Evolutionary conservation across 2,797 vertebrate genomes (phyloP), one percentile per base, ranked within the genome.

Genomic region (Sebastes trivittatus): DNA sequence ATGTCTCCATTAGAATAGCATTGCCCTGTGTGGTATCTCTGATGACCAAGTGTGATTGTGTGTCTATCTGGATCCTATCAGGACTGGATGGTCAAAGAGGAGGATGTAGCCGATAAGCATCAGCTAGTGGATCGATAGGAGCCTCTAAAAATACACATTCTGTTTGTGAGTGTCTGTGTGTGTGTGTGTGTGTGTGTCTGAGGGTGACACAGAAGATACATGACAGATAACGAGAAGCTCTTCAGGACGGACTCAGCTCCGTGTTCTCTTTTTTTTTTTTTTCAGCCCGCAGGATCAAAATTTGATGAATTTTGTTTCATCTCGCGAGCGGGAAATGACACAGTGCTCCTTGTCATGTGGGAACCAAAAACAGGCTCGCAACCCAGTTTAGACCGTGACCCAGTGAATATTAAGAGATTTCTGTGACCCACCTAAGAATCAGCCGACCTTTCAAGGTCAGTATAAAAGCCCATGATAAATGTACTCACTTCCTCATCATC

Each of bases 21-120:
- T 22, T 52, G 67, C 58, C 73, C 84, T 80, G 77, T 63, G 27
- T 54, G 36, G 42, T 86, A 90, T 94, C 90, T 81, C 68, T 72
- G 89, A 94, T 93, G 91, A 79, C 89, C 80, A 23, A 67, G 77
- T 38, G 68, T 29, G 93, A 94, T 93, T 88, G 88, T 76, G 78
- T 67, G 90, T 87, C 86, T 83, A 83, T 92, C 72, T 82, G 83
- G 87, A 89, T 90, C 83, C 73, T 91, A 94, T 93, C 94, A 71
- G 76, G 72, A 75, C 86, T 38, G 74, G 75, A 64, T 80, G 88
- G 90, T 91, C 90, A 92, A 89, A 90, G 89, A 92, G 89, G 81
- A 91, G 89, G 88, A 93, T 92, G 88, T 89, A 81, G 77, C 84
- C 7, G 92, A 95, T 95, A 92, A 89, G 77, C 42, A 94, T 93